Evolutionary conservation across 1,140 invertebrate genomes (phyloP), one percentile per base, ranked within the genome.

Genomic region (Diorhabda carinulata): DNA sequence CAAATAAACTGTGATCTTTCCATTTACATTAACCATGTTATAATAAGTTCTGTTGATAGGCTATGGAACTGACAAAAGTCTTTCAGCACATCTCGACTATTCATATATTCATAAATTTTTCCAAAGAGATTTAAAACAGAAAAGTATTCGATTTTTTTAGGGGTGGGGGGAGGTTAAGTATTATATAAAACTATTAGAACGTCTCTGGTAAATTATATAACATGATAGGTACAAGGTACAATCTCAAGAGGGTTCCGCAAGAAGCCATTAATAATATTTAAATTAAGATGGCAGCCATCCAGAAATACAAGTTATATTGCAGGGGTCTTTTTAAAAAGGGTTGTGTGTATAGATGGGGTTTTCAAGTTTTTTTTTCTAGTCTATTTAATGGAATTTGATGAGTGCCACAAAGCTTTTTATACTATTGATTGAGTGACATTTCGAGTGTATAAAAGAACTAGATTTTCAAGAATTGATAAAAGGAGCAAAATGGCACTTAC

Each of bases 261-360:
- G 10, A 25, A 47, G 63, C 63, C 63, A 64, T 64, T 64, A 64
- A 56, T 52, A 52, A 64, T 9, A 64, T 64, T 57, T 25, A 57
- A 57, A 64, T 64, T 64, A 56, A 64, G 25, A 64, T 64, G 63
- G 63, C 47, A 10, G 44, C n/a, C 63, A 57, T 40, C 7, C 9
- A 56, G 52, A 57, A 56, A 41, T 47, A 64, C 63, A 47, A 41
- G 63, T 64, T 64, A 56, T 44, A 40, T 7, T 6, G 43, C 44
- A 57, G 52, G 63, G 63, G 63, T 64, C 4, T 42, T 52, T 25
- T 44, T 7, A 56, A 52, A 64, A 56, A 47, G 61, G 52, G 61
- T 62, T 62, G 61, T 41, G 43, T 9, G 63, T 52, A 25, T 25
- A n/a, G 52, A 64, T 42, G 45, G 63, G 52, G 45, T 56, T 41